Evolutionary conservation across 2,113 vertebrate species (phyloP).

Genomic region (Gymnogyps californianus): DNA sequence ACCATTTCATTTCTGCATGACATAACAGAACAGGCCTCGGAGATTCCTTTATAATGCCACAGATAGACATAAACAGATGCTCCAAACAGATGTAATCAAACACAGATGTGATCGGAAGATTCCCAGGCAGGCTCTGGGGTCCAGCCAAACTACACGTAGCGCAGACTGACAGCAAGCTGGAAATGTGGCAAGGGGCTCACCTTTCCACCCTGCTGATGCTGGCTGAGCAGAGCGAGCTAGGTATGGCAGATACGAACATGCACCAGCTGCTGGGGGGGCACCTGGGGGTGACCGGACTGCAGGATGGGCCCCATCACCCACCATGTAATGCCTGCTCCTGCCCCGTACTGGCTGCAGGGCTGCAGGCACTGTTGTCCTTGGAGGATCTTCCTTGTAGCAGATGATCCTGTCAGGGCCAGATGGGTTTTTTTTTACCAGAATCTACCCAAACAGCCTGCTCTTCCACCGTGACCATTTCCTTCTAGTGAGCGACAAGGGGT

Average conservation of each 20-base stretch:
- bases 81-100: conserved; percentile 30
- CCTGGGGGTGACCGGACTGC: accelerated
- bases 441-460: background rate
- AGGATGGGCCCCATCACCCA: accelerated
- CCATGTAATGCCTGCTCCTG: background rate
- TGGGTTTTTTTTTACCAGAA: background rate
- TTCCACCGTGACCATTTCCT: background rate
- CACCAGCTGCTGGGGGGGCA: background rate
- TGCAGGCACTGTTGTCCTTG: background rate
- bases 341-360: background rate
- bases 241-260: accelerated
- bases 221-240: background rate
- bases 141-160: background rate
- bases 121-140: background rate
- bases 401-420: background rate
- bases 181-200: background rate
- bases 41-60: conserved; percentile 19
- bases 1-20: background rate
- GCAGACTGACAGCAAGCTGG: background rate
- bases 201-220: background rate
- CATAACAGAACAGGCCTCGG: background rate
- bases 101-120: conserved; percentile 36
- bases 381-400: background rate
- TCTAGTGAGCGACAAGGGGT: background rate
- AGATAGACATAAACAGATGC: conserved; percentile 40